Evolutionary conservation across 2,797 vertebrate species (phyloP).

Genomic region (Sarcophilus harrisii): DNA sequence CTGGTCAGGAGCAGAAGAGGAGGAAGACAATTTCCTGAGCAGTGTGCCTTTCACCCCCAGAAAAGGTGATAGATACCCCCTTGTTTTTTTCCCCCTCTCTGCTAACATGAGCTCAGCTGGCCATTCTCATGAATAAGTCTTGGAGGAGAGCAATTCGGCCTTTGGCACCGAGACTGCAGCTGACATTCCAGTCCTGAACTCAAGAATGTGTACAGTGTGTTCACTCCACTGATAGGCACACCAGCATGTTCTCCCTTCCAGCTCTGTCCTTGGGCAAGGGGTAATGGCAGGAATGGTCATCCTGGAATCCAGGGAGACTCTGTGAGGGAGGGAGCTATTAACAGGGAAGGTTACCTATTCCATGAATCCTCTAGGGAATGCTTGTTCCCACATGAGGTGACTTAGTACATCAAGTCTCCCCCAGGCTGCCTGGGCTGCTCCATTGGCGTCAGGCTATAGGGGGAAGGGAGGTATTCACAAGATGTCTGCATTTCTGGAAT

Average conservation of each 20-base stretch:
- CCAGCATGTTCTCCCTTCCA: slow-evolving; percentile 74
- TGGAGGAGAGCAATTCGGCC: slow-evolving; percentile 81
- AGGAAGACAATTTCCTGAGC: neutral
- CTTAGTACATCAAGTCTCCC: neutral
- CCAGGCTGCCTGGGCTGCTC: neutral
- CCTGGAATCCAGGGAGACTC: fast-evolving
- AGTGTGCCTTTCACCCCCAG: neutral
- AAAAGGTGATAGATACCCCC: neutral
- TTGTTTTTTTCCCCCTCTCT: neutral
- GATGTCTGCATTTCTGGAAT: neutral
- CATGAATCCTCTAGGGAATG: neutral
- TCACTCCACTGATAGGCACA: slow-evolving; percentile 68
- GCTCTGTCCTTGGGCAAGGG: neutral
- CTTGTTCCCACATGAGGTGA: neutral
- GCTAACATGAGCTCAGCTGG: neutral
- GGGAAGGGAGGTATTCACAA: neutral
- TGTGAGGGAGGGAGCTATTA: neutral
- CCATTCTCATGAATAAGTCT: neutral
- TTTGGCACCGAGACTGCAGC: slow-evolving; percentile 79
- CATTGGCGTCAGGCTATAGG: neutral
- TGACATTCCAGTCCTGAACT: slow-evolving; percentile 80
- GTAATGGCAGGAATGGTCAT: fast-evolving
- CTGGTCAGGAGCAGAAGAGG: neutral
- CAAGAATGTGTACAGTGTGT: slow-evolving; percentile 87
- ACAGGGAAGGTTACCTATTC: neutral